phyloP scores from a whole-genome alignment of 2,888 invertebrate genomes.

The Brachycybe producta region DNA sequence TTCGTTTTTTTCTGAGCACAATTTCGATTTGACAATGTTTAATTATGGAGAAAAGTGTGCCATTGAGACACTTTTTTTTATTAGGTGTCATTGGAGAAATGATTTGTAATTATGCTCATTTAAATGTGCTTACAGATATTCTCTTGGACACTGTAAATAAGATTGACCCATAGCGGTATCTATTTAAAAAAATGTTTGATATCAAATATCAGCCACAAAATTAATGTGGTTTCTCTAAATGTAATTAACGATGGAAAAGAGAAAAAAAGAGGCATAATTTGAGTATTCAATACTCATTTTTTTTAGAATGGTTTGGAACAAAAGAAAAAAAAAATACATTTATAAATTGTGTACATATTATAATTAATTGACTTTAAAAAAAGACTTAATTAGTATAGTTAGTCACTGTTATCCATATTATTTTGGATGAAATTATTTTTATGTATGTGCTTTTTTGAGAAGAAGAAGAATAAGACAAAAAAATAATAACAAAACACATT shows the following conservation, averaged over 20 bases:
- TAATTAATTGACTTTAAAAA: background rate
- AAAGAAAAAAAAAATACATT: slow-evolving; percentile 1
- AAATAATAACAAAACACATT: background rate
- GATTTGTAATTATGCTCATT: too few species aligned
- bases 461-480: background rate
- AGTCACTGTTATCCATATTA: slow-evolving; percentile 10
- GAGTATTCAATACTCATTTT: slow-evolving; percentile 12
- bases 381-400: background rate
- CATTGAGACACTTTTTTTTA: too few species aligned
- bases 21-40: too few species aligned
- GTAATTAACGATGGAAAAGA: too few species aligned
- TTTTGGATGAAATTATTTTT: slow-evolving; percentile 15
- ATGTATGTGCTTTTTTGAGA: slow-evolving; percentile 8
- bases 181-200: too few species aligned
- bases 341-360: background rate
- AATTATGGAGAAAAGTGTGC: too few species aligned
- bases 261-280: slow-evolving; percentile 4
- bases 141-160: too few species aligned
- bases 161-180: too few species aligned
- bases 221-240: too few species aligned
- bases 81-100: too few species aligned
- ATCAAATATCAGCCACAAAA: slow-evolving; percentile 12
- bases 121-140: too few species aligned
- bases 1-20: too few species aligned
- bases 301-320: background rate